phyloP scores from a whole-genome alignment of 2,797 vertebrate genomes.

The Anisognathus igniventris region DNA sequence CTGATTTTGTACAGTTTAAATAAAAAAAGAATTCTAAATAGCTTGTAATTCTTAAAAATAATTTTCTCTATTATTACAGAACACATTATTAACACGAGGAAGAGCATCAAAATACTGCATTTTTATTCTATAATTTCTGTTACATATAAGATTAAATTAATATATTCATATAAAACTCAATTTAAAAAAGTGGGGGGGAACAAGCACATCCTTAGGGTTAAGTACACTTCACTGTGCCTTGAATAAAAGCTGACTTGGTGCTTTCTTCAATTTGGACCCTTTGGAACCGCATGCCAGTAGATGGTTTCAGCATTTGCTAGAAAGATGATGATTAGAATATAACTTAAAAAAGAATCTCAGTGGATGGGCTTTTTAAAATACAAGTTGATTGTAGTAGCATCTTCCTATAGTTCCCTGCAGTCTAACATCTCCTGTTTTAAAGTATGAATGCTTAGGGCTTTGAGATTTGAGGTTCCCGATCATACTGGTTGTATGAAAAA shows the following conservation, averaged over 20 bases:
- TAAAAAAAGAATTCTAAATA: not conserved
- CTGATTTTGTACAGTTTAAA: not conserved
- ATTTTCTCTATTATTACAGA: not conserved
- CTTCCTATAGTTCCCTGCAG: not conserved
- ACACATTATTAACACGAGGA: not conserved
- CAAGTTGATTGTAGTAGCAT: not conserved
- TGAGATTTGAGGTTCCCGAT: not conserved
- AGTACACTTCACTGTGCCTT: not conserved
- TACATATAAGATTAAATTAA: not conserved
- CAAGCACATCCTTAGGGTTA: not conserved
- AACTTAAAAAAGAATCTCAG: not conserved
- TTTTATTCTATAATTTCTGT: not conserved
- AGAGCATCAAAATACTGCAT: not conserved
- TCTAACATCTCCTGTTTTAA: not conserved
- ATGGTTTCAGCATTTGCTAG: not conserved
- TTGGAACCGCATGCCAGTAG: not conserved
- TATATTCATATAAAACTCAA: not conserved
- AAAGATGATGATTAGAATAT: not conserved
- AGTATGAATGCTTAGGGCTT: not conserved
- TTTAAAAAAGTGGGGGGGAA: fast-evolving
- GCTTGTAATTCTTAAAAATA: not conserved
- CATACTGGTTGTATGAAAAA: not conserved
- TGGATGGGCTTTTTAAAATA: not conserved
- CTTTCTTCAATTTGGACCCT: not conserved
- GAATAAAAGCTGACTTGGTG: not conserved